Percentiles rank a stretch among this genome's conserved stretches.
These are phyloP conservation scores for Megalopta genalis DNA, from an alignment of 1,140 invertebrate genomes.

Conservation along the genomic window DNA sequence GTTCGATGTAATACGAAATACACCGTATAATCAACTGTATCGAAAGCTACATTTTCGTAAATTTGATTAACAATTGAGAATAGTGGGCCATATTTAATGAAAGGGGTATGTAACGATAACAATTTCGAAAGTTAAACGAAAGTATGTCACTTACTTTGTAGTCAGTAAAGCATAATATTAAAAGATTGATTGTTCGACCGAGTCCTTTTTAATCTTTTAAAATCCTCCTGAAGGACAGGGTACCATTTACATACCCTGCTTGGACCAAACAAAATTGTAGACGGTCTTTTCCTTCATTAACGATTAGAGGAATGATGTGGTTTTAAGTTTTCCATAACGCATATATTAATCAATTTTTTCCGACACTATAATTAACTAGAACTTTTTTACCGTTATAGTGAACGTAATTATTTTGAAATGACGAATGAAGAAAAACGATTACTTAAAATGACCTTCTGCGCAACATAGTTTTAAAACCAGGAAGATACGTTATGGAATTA, in stretches of 20 bases:
- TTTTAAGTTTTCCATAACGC: constrained; percentile 2
- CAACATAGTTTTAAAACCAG: background rate
- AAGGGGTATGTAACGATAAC: background rate
- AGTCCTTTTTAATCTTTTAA: constrained; percentile 27
- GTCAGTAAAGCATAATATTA: constrained; percentile 35
- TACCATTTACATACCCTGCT: constrained; percentile 49
- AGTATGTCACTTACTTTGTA: constrained; percentile 20
- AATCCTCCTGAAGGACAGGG: constrained; percentile 23
- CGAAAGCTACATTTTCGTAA: constrained; percentile 11
- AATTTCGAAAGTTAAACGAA: constrained; percentile 10
- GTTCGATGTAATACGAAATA: constrained; percentile 1
- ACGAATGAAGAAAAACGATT: background rate
- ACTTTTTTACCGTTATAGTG: background rate
- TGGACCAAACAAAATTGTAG: constrained; percentile 17
- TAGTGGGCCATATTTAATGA: background rate
- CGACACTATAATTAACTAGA: background rate
- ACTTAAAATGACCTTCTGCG: no score
- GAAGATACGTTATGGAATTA: background rate
- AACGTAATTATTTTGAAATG: background rate
- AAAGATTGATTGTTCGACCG: constrained; percentile 36
- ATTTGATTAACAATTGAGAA: background rate
- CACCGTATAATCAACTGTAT: background rate
- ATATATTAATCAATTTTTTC: background rate
- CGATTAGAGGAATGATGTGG: background rate
- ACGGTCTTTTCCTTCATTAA: constrained; percentile 9